Percentiles rank a stretch among this genome's conserved stretches.
Evolutionary conservation across 2,888 invertebrate genomes (phyloP).

Genomic region (Hydrotaea diabolus): DNA sequence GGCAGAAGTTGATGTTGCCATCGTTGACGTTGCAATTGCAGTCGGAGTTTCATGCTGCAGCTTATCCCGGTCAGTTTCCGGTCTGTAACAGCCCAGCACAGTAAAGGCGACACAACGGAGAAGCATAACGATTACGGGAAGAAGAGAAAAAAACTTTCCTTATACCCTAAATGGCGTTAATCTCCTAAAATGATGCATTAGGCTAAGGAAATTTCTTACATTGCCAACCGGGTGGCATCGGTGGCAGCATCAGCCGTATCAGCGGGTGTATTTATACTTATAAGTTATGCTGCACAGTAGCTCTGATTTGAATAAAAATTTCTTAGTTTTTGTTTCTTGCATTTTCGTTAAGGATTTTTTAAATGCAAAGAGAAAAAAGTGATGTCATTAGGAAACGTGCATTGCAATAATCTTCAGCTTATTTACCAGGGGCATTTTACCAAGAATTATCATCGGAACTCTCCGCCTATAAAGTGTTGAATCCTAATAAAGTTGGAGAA

Average conservation of each 20-base stretch:
- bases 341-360: too few species aligned
- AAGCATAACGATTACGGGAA: constrained; percentile 1
- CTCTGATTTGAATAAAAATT: too few species aligned
- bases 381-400: too few species aligned
- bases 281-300: constrained; percentile 6
- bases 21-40: too few species aligned
- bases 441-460: too few species aligned
- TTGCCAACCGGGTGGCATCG: constrained; percentile 15
- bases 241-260: background rate
- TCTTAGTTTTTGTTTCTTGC: background rate
- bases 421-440: too few species aligned
- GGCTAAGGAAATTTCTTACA: constrained; percentile 43
- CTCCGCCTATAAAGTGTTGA: too few species aligned
- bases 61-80: constrained; percentile 66
- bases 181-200: constrained; percentile 67
- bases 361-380: too few species aligned
- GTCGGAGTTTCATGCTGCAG: constrained; percentile 62
- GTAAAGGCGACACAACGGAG: background rate
- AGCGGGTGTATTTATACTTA: constrained; percentile 1
- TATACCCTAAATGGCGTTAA: constrained; percentile 63
- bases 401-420: too few species aligned
- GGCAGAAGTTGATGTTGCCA: constrained; percentile 13
- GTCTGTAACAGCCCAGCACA: constrained; percentile 22
- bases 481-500: too few species aligned
- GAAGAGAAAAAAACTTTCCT: constrained; percentile 49